A percentile compares a stretch with the other conserved stretches of the same genome.
These are phyloP conservation scores for Bufo gargarizans DNA, from an alignment of 2,113 vertebrate genomes.

Conservation along the genomic window DNA sequence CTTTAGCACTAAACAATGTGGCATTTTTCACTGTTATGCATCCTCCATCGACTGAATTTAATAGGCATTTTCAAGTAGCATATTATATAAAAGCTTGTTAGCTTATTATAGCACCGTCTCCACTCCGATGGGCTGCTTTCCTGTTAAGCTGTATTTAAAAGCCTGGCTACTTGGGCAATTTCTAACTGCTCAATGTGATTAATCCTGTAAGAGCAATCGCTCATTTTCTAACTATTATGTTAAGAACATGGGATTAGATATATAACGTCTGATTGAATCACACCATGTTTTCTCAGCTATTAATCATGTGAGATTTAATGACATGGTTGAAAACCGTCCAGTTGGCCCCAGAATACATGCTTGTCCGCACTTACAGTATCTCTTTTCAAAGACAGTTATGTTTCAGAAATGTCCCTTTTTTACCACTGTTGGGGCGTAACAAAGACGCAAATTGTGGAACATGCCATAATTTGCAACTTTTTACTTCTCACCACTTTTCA, in stretches of 20 bases:
- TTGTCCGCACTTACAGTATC: background rate
- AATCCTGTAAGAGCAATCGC: constrained; percentile 22
- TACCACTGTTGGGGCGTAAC: no score
- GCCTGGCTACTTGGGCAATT: constrained; percentile 2
- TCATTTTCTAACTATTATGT: constrained; percentile 18
- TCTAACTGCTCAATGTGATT: constrained; percentile 27
- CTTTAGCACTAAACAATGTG: background rate
- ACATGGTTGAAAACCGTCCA: background rate
- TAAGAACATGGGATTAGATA: constrained; percentile 11
- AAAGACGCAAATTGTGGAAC: no score
- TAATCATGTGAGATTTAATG: constrained; percentile 5
- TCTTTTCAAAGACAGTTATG: background rate
- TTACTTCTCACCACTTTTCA: no score
- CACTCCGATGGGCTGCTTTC: background rate
- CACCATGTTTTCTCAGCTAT: constrained; percentile 11
- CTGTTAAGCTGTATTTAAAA: constrained; percentile 5
- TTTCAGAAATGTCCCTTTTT: no score
- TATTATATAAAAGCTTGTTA: constrained; percentile 5
- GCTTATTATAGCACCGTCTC: background rate
- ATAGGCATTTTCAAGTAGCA: background rate
- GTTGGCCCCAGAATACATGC: background rate
- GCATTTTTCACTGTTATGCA: background rate
- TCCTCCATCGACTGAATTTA: background rate
- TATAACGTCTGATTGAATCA: constrained; percentile 11
- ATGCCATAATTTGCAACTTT: no score